Evolutionary conservation across 2,113 vertebrate genomes (phyloP).

Genomic region (Zosterops borbonicus): DNA sequence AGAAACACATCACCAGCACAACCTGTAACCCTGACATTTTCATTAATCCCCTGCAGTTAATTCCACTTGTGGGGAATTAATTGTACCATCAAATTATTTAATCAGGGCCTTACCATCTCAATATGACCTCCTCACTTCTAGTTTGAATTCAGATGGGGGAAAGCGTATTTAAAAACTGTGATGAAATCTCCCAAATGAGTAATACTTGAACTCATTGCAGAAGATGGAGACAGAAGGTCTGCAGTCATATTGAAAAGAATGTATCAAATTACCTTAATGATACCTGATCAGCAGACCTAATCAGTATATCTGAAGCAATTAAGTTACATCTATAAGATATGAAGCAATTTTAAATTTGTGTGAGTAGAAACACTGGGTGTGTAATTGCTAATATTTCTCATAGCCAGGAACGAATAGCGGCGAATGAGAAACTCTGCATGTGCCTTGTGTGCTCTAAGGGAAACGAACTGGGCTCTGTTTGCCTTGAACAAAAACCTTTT

Average conservation of each 20-base stretch:
- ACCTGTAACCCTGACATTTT: slow-evolving; percentile 60
- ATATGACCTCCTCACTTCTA: slow-evolving; percentile 3
- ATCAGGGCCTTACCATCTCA: slow-evolving; percentile 20
- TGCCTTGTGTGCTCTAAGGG: not conserved
- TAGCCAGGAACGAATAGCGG: not conserved
- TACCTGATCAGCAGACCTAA: slow-evolving; percentile 36
- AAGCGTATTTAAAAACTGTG: slow-evolving; percentile 6
- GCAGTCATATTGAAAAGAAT: slow-evolving; percentile 21
- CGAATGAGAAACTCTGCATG: not conserved
- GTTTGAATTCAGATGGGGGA: slow-evolving; percentile 3
- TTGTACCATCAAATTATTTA: slow-evolving; percentile 57
- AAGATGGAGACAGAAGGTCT: slow-evolving; percentile 43
- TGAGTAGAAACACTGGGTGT: slow-evolving; percentile 14
- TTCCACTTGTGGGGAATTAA: slow-evolving; percentile 58
- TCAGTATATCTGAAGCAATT: slow-evolving; percentile 42
- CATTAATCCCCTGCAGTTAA: slow-evolving; percentile 61
- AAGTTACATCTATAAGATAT: slow-evolving; percentile 58
- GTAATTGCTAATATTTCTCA: not conserved
- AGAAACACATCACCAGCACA: slow-evolving; percentile 52
- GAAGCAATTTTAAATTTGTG: slow-evolving; percentile 43
- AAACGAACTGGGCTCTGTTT: not conserved
- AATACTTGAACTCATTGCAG: not conserved
- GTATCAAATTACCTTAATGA: slow-evolving; percentile 47
- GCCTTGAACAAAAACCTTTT: not conserved
- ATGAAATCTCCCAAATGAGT: slow-evolving; percentile 42